Base-by-base conservation (phyloP, 2,113 vertebrate genomes). In the Herpetotheres cachinnans region DNA sequence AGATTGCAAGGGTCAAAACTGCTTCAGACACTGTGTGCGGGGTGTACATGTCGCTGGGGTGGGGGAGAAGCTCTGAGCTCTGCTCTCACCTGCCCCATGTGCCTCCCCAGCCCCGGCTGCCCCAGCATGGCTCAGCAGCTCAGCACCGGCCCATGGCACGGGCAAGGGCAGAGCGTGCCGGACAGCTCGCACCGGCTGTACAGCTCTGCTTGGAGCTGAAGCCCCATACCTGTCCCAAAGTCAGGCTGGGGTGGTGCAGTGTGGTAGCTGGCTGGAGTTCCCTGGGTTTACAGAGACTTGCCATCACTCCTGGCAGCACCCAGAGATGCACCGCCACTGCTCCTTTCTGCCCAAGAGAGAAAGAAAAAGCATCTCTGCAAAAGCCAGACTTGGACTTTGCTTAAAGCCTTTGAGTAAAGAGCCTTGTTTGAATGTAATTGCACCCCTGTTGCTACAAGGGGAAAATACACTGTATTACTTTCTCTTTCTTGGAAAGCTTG, bases 391-490 rank as follows among this genome's bases (percentile, higher is more conserved):
- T 96, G 97, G 97, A 86, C 94, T 96, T 94, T 38, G 88, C 93
- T 88, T 96, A 90, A 97, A 96, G 88, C 79, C 79, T 96, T 93
- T 95, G 93, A 93, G 90, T 69, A 52, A 90, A 96, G 92, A 96
- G 95, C 95, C 88, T 86, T 93, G 92, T 97, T 95, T 96, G 96
- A 96, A 95, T 94, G 95, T 93, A 96, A 94, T 97, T 96, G 96
- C 96, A 96, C 92, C 95, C 96, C 96, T 80, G 95, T 94, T 95
- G 97, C 93, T 95, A 83, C 92, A 94, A 96, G 93, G 95, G 95
- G 95, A 95, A 97, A 97, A 96, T 96, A 95, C 92, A 44, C 90
- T 94, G 95, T 65, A 77, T 91, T 93, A 84, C 96, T 59, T 50
- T 13, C 77, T 80, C 77, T 90, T 90, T 96, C 96, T 95, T 97